Evolutionary conservation across 1,140 invertebrate genomes (phyloP).

Genomic region (Cydia amplana): DNA sequence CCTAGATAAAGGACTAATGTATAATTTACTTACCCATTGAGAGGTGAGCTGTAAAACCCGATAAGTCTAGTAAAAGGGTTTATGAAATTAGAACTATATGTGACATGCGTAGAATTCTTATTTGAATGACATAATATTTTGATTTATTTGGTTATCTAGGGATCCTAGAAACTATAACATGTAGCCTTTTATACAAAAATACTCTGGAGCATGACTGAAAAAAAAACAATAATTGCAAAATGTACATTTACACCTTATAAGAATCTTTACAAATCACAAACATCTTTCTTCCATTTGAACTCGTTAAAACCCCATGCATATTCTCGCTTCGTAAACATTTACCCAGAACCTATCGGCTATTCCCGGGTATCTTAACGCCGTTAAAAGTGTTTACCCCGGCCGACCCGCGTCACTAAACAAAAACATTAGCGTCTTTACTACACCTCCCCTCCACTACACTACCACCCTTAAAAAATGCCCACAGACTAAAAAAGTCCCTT

Average conservation of each 20-base stretch:
- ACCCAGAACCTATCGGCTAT: slow-evolving; percentile 6
- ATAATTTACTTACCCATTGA: too few relatives aligned
- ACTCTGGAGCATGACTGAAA: too few relatives aligned
- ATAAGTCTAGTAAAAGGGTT: too few relatives aligned
- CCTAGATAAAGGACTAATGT: too few relatives aligned
- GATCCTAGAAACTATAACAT: too few relatives aligned
- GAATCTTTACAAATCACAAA: background rate
- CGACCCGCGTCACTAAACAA: slow-evolving; percentile 31
- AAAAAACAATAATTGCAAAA: too few relatives aligned
- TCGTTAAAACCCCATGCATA: slow-evolving; percentile 19
- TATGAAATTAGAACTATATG: too few relatives aligned
- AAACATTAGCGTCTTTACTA: slow-evolving; percentile 32
- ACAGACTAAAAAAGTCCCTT: slow-evolving; percentile 4
- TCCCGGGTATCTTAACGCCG: slow-evolving; percentile 16
- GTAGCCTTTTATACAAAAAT: too few relatives aligned
- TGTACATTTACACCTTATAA: background rate
- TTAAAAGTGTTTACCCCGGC: slow-evolving; percentile 25
- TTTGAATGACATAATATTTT: too few relatives aligned
- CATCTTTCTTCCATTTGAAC: background rate
- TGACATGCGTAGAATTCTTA: too few relatives aligned
- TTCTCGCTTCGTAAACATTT: slow-evolving; percentile 1
- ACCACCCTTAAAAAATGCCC: slow-evolving; percentile 18
- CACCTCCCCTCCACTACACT: background rate
- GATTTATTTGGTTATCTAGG: too few relatives aligned
- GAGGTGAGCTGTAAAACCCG: too few relatives aligned